Evolutionary conservation across 92 coral and sea anemone species (phyloP).

Genomic region (Heteractis magnifica): DNA sequence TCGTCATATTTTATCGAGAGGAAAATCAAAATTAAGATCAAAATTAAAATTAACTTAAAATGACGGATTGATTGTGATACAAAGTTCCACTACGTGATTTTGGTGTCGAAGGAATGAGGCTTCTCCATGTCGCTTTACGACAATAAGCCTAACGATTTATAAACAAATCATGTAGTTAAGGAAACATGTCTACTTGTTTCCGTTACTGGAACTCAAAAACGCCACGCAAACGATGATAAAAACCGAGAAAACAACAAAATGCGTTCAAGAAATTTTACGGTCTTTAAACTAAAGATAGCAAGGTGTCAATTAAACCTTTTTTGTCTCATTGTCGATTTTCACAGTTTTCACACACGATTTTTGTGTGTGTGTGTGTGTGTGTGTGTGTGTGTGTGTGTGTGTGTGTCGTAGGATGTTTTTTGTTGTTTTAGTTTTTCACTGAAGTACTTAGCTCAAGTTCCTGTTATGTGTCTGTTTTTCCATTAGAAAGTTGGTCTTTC

Average conservation of each 20-base stretch:
- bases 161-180: conserved; percentile 7
- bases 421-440: not conserved
- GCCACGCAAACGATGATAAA: not conserved
- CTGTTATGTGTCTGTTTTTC: not conserved
- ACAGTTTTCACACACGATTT: too few relatives aligned
- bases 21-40: too few relatives aligned
- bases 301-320: not conserved
- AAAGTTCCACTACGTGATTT: not conserved
- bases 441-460: not conserved
- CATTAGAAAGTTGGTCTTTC: not conserved
- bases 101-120: not conserved
- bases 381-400: too few relatives aligned
- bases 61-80: not conserved
- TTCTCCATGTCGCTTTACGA: not conserved
- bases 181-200: not conserved
- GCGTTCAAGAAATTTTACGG: not conserved
- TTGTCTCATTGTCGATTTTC: not conserved
- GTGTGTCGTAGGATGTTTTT: not conserved
- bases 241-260: not conserved
- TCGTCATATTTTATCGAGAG: not conserved
- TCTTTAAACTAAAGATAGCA: not conserved
- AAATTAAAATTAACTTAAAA: not conserved
- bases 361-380: too few relatives aligned
- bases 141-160: not conserved
- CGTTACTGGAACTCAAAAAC: not conserved